A percentile compares a stretch with the other conserved stretches of the same genome.
Conservation (phyloP, 2,113 vertebrate genomes). For the Callorhinus ursinus region DNA sequence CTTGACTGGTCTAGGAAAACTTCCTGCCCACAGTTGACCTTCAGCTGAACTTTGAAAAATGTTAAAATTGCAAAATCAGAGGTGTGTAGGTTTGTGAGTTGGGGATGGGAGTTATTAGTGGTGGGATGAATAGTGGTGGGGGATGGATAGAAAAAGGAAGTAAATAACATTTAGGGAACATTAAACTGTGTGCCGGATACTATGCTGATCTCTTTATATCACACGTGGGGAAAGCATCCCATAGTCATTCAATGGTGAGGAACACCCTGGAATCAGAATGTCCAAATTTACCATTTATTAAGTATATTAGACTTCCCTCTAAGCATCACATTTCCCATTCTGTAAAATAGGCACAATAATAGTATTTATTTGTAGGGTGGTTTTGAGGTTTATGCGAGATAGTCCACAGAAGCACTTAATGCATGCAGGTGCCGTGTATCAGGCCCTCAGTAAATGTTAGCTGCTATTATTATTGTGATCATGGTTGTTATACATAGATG, state of each 20-base stretch:
- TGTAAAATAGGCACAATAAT: not conserved
- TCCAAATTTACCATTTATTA: not conserved
- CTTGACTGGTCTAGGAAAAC: not conserved
- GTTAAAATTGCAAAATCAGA: not conserved
- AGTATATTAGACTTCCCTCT: not conserved
- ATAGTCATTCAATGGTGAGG: not conserved
- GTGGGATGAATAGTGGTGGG: not conserved
- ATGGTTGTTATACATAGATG: not conserved
- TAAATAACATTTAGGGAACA: not conserved
- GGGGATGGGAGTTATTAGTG: not conserved
- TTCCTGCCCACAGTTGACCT: not conserved
- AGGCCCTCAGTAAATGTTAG: not conserved
- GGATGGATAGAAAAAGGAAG: not conserved
- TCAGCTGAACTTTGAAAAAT: not conserved
- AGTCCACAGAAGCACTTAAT: not conserved
- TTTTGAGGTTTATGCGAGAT: slow-evolving; percentile 25
- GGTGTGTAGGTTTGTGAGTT: not conserved
- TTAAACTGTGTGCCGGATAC: not conserved
- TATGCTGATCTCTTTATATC: not conserved
- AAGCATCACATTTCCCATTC: not conserved
- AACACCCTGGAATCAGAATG: not conserved
- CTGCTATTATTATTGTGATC: not conserved
- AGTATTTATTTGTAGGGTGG: not conserved
- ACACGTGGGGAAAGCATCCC: not conserved
- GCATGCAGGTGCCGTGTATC: not conserved